Conservation (phyloP, 1,140 invertebrate genomes). For the Campodea augens region DNA sequence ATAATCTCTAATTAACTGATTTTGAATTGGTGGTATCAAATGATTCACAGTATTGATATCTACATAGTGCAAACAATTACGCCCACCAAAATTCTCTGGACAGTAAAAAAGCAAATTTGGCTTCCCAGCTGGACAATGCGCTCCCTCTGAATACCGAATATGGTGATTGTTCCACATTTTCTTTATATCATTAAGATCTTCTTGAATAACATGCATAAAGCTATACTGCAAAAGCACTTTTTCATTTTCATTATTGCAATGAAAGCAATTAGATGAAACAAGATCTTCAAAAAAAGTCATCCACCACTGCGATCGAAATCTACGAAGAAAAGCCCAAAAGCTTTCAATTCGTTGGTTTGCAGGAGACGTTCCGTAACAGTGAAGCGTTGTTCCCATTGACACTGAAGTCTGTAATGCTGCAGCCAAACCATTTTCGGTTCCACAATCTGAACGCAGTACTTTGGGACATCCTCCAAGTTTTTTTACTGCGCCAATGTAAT, state of each 20-base stretch:
- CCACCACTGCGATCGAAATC: background rate
- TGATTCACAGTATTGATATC: no score
- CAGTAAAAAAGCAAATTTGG: background rate
- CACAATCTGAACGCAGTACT: constrained; percentile 10
- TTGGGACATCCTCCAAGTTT: constrained; percentile 2
- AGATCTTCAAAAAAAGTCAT: background rate
- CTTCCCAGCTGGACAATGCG: background rate
- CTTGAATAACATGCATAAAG: background rate
- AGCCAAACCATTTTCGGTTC: constrained; percentile 6
- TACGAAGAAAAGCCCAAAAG: background rate
- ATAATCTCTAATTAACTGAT: no score
- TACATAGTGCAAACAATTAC: no score
- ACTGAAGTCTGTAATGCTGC: background rate
- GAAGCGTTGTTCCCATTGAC: background rate
- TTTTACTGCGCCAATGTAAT: constrained; percentile 12
- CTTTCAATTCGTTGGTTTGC: background rate
- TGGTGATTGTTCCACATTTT: background rate
- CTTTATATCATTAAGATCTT: background rate
- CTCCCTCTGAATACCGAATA: background rate
- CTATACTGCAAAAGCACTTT: background rate
- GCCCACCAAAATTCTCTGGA: background rate
- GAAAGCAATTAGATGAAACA: background rate
- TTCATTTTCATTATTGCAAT: background rate
- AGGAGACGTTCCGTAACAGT: background rate
- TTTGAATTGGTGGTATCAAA: no score